Base-by-base conservation (phyloP, 2,797 vertebrate genomes). In the Halcyon smyrnensis region DNA sequence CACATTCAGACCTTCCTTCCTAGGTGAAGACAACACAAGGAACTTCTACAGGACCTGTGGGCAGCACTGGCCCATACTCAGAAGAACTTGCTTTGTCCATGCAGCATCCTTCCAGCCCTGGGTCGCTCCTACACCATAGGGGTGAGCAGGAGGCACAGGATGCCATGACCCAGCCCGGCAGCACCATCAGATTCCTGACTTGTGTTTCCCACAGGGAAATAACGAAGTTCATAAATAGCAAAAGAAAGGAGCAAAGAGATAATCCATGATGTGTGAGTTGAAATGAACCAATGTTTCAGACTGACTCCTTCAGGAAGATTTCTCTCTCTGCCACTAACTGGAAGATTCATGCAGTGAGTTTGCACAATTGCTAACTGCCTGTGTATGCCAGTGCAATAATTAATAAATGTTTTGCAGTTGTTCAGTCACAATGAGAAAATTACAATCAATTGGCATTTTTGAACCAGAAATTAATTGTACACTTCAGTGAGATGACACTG, bases 381-480 rank as follows among this genome's bases (percentile, higher is more conserved):
- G 41, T 32, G 11, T 60, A 39, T 24, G 25, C 28, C 51, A 60
- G 36, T 45, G 36, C 34, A 70, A 62, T 51, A 57, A 77, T 48
- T 89, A 75, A 63, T 63, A 89, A 67, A 48, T 65, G 39, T 45
- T 91, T 87, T 82, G 51, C 70, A 83, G 70, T 94, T 82, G 7
- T 60, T 95, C 70, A 67, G 60, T 50, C 34, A 74, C 87, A 89
- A 75, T 75, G 54, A 89, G 34, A 83, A 92, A 77, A 83, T 92
- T 62, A 68, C 36, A 75, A 71, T 89, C 71, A 87, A 81, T 19
- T 83, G 75, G 57, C 17, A 69, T 89, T 91, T 95, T 92, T 74
- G 39, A 68, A 83, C 77, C 16, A 83, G 67, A 90, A 95, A 89
- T 83, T 85, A 95, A 92, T 43, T 54, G 68, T 80, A 80, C 23